Evolutionary conservation across 2,888 invertebrate genomes (phyloP), one percentile per base, ranked within the genome.

Genomic region (Antheraea assamensis): DNA sequence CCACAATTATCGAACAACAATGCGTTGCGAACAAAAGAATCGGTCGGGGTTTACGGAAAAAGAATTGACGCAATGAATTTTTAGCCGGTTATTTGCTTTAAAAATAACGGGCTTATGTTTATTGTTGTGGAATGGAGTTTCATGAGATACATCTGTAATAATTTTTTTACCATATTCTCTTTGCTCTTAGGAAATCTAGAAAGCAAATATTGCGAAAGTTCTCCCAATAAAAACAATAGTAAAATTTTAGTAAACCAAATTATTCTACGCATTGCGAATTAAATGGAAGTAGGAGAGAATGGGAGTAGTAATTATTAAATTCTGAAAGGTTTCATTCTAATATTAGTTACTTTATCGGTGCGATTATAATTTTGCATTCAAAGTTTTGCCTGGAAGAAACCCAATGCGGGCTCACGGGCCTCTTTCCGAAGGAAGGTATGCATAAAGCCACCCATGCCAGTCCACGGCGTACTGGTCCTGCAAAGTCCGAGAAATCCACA

Each of bases 11-110:
- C 35, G 0, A 21, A 3, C 68, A 68, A 68, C 35, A 68, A 68
- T 35, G 68, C n/a, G 10, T 68, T 35, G 13, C 68, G 7, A 68
- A 68, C 68, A 68, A 68, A 68, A 21, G 68, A 68, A 35, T 68
- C 68, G 35, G 35, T 21, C 27, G 68, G 35, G 10, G 68, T 27
- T 68, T 35, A 35, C 31, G 35, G 68, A 68, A 68, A n/a, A 68
- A 35, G 10, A 68, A 68, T 35, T 35, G 21, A n/a, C 15, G 68
- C 3, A 35, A 64, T 27, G 61, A 30, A 30, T 64, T 64, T 30
- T 68, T 0, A 68, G 35, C 35, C 8, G 2, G 35, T 21, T n/a
- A 35, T 21, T 0, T n/a, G 68, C 68, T 21, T 68, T 35, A 35
- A 17, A 68, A 68, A 68, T 68, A 35, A 35, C 3, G 17, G 17